Base-by-base conservation (phyloP, 2,113 vertebrate species). In the Varanus komodoensis region DNA sequence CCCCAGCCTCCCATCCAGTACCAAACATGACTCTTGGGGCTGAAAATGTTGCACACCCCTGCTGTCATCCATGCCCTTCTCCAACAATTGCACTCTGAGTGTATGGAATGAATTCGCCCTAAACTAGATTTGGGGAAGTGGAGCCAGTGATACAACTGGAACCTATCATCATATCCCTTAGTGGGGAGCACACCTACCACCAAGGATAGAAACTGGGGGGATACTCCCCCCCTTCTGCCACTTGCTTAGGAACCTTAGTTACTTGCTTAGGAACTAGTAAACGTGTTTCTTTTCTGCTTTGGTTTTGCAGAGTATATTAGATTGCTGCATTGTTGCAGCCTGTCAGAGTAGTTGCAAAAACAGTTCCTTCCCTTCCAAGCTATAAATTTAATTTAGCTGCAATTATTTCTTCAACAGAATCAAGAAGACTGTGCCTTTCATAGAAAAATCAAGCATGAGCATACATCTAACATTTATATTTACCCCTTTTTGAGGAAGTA, bases 371-470 rank as follows among this genome's bases (percentile, higher is more conserved):
- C 27, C 82, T 57, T 77, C 85, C 19, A 52, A 52, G 48, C 25
- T 8, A 6, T 32, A 54, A 29, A 69, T 85, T 69, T 85, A 27
- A 9, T 38, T 90, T 89, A 82, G 89, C 84, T 64, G 82, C 93
- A 94, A 94, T 94, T 87, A 83, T 93, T 95, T 80, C 93, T 96
- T 95, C 81, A 96, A 93, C 94, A 95, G 29, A 91, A 86, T 73
- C 23, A 52, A 80, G 87, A 95, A 94, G 92, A 95, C 95, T 93
- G 95, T 82, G 88, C 84, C 83, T 77, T 95, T 94, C 91, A 86
- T 67, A 85, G 81, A n/a, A 79, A 94, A 84, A 61, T 12, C 64
- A 50, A 85, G 32, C 11, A 77, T 6, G 3, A 77, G 74, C 6
- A 44, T 19, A 38, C 5, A 21, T 44, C 34, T 44, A 34, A 44